Evolutionary conservation across 2,113 vertebrate species (phyloP), one percentile per base, ranked within the genome.

Genomic region (Bos taurus): DNA sequence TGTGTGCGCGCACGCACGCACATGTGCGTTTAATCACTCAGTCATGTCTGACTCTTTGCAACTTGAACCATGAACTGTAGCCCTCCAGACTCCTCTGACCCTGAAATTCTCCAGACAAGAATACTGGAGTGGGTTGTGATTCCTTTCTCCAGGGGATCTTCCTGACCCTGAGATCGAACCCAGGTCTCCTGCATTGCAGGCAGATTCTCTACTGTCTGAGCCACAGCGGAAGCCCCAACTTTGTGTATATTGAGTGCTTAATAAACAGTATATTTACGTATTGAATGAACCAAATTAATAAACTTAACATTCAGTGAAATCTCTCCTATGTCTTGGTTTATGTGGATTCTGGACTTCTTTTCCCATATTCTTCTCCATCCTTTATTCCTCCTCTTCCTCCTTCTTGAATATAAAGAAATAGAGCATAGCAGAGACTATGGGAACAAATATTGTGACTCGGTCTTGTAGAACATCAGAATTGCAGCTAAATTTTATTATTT

Each of bases 1-100:
- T 59, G 57, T 12, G 9, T 59, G 12, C 1, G 12, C 0, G 12
- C 5, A 2, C 14, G 0, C 12, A 21, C 56, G 3, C 56, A 26
- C 28, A 30, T 14, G 6, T 0, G 3, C 5, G 1, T n/a, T 40
- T 74, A 40, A 11, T 74, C 36, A 36, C 64, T 21, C 64, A 40
- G 21, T 74, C 67, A 25, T 25, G 21, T 40, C 67, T 40, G 21
- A 74, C 67, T 13, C 67, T 40, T n/a, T 40, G 67, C 11, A 40
- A 25, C 21, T 21, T 74, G 43, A 46, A 46, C 43, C 36, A 7
- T 40, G 36, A 40, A 74, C 36, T 74, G 21, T 74, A 74, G n/a
- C 36, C 67, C 11, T 40, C 67, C 67, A 40, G 21, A 30, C 36
- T 74, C 36, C 67, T 74, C 67, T 74, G 67, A 23, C 67, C 67